These are phyloP conservation scores for Porites cylindrica DNA, from an alignment of 92 coral and sea anemone genomes.

Conservation along the genomic window DNA sequence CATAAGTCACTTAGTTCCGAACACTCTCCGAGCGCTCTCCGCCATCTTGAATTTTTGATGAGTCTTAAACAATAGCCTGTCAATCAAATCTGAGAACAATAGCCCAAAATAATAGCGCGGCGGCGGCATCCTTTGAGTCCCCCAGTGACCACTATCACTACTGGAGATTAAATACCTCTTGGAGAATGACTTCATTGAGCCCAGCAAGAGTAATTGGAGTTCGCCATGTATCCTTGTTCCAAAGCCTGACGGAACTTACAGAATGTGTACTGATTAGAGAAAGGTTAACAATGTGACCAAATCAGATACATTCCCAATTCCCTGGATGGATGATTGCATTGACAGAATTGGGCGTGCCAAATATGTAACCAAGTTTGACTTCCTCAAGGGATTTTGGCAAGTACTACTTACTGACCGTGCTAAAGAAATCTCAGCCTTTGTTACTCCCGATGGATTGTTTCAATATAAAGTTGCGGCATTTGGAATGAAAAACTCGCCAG, in stretches of 20 bases:
- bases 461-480: slow-evolving; percentile 70
- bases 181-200: slow-evolving; percentile 59
- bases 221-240: slow-evolving; percentile 62
- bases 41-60: too few relatives aligned
- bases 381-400: slow-evolving; percentile 73
- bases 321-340: slow-evolving; percentile 55
- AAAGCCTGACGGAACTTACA: slow-evolving; percentile 53
- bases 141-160: too few relatives aligned
- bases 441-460: slow-evolving; percentile 52
- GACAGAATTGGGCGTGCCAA: slow-evolving; percentile 32
- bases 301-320: slow-evolving; percentile 58
- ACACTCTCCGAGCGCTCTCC: too few relatives aligned
- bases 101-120: too few relatives aligned
- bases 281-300: slow-evolving; percentile 66
- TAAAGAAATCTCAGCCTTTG: slow-evolving; percentile 59
- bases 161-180: slow-evolving; percentile 41
- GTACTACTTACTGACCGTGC: slow-evolving; percentile 56
- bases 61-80: too few relatives aligned
- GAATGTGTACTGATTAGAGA: slow-evolving; percentile 62
- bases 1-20: too few relatives aligned
- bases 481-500: slow-evolving; percentile 60
- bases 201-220: slow-evolving; percentile 57
- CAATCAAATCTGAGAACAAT: too few relatives aligned
- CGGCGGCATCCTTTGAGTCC: too few relatives aligned
- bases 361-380: slow-evolving; percentile 55